Conservation (phyloP, 1,140 invertebrate genomes). For the Drosophila simulans region DNA sequence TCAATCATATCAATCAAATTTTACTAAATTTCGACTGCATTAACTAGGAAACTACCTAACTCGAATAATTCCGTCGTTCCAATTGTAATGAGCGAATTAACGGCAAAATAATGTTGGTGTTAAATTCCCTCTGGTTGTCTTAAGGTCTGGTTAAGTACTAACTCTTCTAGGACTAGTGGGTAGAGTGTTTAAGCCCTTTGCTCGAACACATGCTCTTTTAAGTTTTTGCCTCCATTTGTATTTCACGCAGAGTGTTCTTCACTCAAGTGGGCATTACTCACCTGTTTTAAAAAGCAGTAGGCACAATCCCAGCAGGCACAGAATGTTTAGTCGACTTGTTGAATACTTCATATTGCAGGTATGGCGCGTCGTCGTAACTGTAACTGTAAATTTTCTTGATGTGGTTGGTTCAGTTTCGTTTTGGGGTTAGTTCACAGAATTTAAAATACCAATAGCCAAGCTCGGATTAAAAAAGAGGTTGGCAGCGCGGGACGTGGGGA, state of each 20-base stretch:
- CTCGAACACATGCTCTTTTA: too few relatives aligned
- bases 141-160: constrained; percentile 3
- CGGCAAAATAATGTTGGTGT: background rate
- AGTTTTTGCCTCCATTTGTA: background rate
- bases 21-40: too few relatives aligned
- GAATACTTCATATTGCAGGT: constrained; percentile 63
- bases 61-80: too few relatives aligned
- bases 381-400: constrained; percentile 75
- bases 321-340: constrained; percentile 57
- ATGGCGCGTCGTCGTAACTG: constrained; percentile 70
- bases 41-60: too few relatives aligned
- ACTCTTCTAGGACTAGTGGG: constrained; percentile 12
- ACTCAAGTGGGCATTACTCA: constrained; percentile 34
- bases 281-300: constrained; percentile 65
- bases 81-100: too few relatives aligned
- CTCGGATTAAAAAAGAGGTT: constrained; percentile 20
- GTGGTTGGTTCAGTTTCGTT: constrained; percentile 53
- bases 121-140: background rate
- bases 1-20: too few relatives aligned
- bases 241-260: background rate
- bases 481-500: constrained; percentile 7
- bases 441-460: constrained; percentile 58
- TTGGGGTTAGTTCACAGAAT: constrained; percentile 73
- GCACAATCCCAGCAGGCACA: constrained; percentile 70
- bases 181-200: constrained; percentile 33